Conservation (phyloP, 2,113 vertebrate species). For the Pseudorasbora parva region DNA sequence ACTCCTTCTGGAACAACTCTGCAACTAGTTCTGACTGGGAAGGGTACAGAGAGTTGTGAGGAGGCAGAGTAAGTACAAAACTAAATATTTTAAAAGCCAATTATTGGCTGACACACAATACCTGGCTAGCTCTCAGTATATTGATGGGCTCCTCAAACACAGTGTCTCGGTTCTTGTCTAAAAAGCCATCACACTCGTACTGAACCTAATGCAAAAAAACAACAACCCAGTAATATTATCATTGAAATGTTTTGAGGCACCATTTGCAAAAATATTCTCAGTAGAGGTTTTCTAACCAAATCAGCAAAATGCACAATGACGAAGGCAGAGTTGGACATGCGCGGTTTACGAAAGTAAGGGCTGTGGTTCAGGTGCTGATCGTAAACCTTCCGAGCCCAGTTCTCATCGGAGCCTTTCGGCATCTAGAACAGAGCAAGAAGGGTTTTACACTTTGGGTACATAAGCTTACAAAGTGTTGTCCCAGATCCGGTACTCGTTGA, state of each 20-base stretch:
- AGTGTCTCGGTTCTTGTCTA: constrained; percentile 81
- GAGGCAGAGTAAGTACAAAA: not conserved
- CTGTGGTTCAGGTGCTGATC: constrained; percentile 72
- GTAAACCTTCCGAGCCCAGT: constrained; percentile 81
- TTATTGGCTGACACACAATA: constrained; percentile 47
- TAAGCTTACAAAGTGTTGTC: not conserved
- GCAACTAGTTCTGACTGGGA: constrained; percentile 75
- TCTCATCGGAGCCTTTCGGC: constrained; percentile 80
- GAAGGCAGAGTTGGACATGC: constrained; percentile 75
- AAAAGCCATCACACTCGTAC: constrained; percentile 78
- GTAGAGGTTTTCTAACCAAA: constrained; percentile 62
- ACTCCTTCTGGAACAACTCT: constrained; percentile 76
- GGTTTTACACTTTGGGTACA: not conserved
- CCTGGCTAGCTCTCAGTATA: constrained; percentile 84
- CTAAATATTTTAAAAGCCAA: too few relatives aligned
- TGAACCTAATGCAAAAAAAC: constrained; percentile 71
- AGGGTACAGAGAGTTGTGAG: not conserved
- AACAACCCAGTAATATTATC: not conserved
- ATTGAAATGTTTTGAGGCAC: not conserved
- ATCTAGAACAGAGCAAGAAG: constrained; percentile 66
- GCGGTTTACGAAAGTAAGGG: constrained; percentile 77
- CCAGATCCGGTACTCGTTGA: too few relatives aligned
- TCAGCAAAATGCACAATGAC: constrained; percentile 81
- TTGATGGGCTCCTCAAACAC: constrained; percentile 82
- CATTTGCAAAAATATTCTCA: not conserved